Conservation (phyloP, 2,797 vertebrate genomes). For the Trachurus trachurus region DNA sequence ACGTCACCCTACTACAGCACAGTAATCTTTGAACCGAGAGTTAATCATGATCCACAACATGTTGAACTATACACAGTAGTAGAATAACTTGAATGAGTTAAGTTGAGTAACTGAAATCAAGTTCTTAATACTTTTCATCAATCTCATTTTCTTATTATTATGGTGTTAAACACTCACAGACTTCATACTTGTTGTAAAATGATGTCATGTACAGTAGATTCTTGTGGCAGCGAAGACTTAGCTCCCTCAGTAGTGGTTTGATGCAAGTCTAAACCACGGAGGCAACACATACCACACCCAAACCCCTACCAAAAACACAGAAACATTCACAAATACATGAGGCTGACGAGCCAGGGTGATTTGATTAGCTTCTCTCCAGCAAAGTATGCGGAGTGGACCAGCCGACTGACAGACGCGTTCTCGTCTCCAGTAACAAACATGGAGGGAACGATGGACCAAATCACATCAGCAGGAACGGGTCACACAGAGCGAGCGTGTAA, state of each 20-base stretch:
- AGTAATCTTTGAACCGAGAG: slow-evolving; percentile 16
- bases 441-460: slow-evolving; percentile 15
- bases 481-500: background rate
- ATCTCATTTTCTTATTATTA: slow-evolving; percentile 15
- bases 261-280: slow-evolving; percentile 11
- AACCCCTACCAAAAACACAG: background rate
- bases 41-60: background rate
- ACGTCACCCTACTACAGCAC: slow-evolving; percentile 43
- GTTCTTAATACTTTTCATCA: background rate
- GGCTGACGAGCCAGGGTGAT: slow-evolving; percentile 43
- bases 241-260: slow-evolving; percentile 1
- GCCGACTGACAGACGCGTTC: slow-evolving; percentile 2
- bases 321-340: slow-evolving; percentile 26
- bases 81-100: slow-evolving; percentile 1
- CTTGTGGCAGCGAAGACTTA: background rate
- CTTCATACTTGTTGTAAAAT: background rate
- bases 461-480: slow-evolving; percentile 30
- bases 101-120: background rate
- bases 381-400: slow-evolving; percentile 41
- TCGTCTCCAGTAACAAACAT: slow-evolving; percentile 26
- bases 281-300: slow-evolving; percentile 10
- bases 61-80: background rate
- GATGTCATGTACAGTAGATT: background rate
- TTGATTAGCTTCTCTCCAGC: slow-evolving; percentile 43
- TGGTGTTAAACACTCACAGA: background rate